Evolutionary conservation across 2,113 vertebrate species (phyloP).

Genomic region (Amphilophus citrinellus): DNA sequence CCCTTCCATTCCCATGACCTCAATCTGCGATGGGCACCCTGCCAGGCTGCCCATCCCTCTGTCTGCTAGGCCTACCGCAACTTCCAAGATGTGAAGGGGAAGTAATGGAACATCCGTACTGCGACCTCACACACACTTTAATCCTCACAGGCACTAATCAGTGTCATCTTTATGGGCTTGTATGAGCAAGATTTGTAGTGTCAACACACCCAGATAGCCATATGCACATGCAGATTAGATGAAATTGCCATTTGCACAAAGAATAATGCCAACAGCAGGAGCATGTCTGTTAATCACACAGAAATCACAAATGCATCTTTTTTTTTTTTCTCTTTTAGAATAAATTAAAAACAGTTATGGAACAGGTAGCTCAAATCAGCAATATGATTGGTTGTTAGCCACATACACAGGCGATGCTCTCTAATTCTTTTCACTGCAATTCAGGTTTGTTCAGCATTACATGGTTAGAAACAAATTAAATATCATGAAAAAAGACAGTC

Average conservation of each 20-base stretch:
- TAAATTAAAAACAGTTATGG: background rate
- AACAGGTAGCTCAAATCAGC: background rate
- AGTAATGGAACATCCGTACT: conserved; percentile 18
- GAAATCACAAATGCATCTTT: background rate
- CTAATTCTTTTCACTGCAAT: background rate
- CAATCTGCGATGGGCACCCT: conserved; percentile 55
- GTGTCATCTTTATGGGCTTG: background rate
- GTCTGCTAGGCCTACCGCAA: conserved; percentile 33
- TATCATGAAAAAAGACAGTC: background rate
- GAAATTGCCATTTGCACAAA: background rate
- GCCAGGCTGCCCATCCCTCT: conserved; percentile 40
- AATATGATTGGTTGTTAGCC: background rate
- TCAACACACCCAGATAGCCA: background rate
- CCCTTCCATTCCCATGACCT: conserved; percentile 69
- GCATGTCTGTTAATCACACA: background rate
- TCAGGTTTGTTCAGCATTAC: background rate
- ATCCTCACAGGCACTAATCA: background rate
- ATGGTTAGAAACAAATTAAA: background rate
- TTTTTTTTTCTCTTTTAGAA: background rate
- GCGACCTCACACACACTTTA: conserved; percentile 18
- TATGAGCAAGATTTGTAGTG: background rate
- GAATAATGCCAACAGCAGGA: background rate
- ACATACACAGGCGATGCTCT: too few relatives aligned
- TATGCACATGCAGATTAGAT: conserved; percentile 7
- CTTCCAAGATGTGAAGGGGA: conserved; percentile 45